Evolutionary conservation across 2,113 vertebrate species (phyloP).

Genomic region (Pycnonotus jocosus): DNA sequence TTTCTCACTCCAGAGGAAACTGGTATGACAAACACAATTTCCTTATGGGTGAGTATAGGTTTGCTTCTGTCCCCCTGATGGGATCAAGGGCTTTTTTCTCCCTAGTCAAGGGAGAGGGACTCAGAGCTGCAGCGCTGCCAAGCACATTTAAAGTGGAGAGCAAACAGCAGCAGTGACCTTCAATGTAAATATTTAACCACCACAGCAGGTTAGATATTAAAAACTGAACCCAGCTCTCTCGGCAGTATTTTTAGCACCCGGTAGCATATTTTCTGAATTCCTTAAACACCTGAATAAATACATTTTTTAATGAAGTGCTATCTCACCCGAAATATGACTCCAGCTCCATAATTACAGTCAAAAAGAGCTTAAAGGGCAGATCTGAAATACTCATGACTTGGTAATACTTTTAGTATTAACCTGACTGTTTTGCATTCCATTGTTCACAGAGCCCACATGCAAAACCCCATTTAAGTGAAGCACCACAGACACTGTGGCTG

Average conservation of each 20-base stretch:
- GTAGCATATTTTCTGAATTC: background rate
- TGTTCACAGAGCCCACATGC: background rate
- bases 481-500: background rate
- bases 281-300: constrained; percentile 20
- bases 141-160: background rate
- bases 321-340: background rate
- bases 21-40: background rate
- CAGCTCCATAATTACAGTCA: background rate
- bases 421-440: background rate
- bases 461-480: background rate
- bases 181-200: constrained; percentile 19
- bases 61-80: background rate
- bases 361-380: background rate
- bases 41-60: background rate
- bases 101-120: background rate
- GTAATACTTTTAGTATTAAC: background rate
- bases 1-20: accelerated
- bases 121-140: background rate
- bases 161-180: constrained; percentile 20
- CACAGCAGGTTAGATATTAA: constrained; percentile 3
- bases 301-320: background rate
- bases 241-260: background rate
- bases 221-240: background rate
- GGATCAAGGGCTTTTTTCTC: background rate
- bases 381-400: background rate